Evolutionary conservation across 2,888 invertebrate genomes (phyloP).

Genomic region (Cremastinae sp.): DNA sequence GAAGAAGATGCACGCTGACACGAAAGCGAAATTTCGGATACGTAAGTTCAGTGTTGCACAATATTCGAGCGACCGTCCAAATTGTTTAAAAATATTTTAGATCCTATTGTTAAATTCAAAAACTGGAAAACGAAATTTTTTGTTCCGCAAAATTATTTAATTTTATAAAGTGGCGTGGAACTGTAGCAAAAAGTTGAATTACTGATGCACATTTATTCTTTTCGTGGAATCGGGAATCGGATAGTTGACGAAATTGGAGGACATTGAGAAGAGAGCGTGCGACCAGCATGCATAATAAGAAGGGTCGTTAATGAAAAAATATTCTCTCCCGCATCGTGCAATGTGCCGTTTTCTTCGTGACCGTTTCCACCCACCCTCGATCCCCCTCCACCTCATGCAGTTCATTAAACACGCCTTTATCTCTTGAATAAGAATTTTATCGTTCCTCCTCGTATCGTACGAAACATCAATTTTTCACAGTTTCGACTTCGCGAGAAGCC

Average conservation of each 20-base stretch:
- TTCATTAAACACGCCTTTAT: conserved; percentile 33
- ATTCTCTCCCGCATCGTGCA: conserved; percentile 8
- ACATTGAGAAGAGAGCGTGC: too few relatives aligned
- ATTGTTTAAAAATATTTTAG: background rate
- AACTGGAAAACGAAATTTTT: too few relatives aligned
- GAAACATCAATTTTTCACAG: conserved; percentile 34
- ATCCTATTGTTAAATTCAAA: too few relatives aligned
- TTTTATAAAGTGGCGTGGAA: too few relatives aligned
- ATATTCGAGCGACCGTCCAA: conserved; percentile 48
- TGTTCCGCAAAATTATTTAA: too few relatives aligned
- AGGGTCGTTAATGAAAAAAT: background rate
- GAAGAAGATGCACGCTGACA: conserved; percentile 73
- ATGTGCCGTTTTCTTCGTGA: too few relatives aligned
- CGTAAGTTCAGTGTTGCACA: conserved; percentile 70
- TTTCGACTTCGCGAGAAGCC: conserved; percentile 22
- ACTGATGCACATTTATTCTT: too few relatives aligned
- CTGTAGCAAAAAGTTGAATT: too few relatives aligned
- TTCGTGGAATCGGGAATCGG: too few relatives aligned
- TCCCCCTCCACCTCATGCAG: conserved; percentile 4
- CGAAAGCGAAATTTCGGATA: conserved; percentile 72
- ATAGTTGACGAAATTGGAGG: too few relatives aligned
- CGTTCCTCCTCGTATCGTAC: conserved; percentile 13
- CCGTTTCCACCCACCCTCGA: background rate
- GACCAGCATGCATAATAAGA: background rate
- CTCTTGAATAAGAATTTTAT: conserved; percentile 44